Conservation (phyloP, 2,888 invertebrate genomes). For the Scrobipalpa costella region DNA sequence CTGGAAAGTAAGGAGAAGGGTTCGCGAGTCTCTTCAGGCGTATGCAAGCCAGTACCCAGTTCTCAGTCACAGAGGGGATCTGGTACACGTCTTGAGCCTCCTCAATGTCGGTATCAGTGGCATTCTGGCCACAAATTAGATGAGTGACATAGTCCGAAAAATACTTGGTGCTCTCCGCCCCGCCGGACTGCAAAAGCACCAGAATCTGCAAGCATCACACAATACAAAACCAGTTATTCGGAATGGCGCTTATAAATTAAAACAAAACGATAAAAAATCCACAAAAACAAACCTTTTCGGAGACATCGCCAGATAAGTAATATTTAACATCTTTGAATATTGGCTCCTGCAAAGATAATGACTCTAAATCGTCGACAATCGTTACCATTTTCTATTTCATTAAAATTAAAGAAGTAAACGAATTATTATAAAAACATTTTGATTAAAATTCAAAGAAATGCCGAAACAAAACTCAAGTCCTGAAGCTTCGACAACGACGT, state of each 20-base stretch:
- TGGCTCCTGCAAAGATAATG: constrained; percentile 78
- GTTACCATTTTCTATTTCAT: constrained; percentile 75
- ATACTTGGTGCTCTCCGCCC: constrained; percentile 93
- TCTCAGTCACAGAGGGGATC: constrained; percentile 92
- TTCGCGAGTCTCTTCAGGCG: constrained; percentile 83
- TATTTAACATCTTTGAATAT: constrained; percentile 93
- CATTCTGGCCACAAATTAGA: constrained; percentile 92
- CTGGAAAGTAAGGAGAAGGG: constrained; percentile 88
- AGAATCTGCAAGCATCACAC: constrained; percentile 83
- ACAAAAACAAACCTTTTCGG: constrained; percentile 84
- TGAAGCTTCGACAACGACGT: constrained; percentile 53
- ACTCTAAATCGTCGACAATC: constrained; percentile 78
- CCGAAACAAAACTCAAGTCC: constrained; percentile 49
- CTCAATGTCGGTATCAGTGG: constrained; percentile 91
- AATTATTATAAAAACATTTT: constrained; percentile 62
- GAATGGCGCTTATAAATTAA: constrained; percentile 50
- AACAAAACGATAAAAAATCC: constrained; percentile 53
- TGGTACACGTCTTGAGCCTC: constrained; percentile 97
- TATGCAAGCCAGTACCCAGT: constrained; percentile 90
- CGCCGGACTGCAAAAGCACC: constrained; percentile 89
- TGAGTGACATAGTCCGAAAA: constrained; percentile 96
- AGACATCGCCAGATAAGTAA: constrained; percentile 90
- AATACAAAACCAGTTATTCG: constrained; percentile 47
- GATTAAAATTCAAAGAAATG: constrained; percentile 53
- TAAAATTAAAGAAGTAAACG: constrained; percentile 38